Evolutionary conservation across 2,797 vertebrate species (phyloP).

Genomic region (Australoheros facetus): DNA sequence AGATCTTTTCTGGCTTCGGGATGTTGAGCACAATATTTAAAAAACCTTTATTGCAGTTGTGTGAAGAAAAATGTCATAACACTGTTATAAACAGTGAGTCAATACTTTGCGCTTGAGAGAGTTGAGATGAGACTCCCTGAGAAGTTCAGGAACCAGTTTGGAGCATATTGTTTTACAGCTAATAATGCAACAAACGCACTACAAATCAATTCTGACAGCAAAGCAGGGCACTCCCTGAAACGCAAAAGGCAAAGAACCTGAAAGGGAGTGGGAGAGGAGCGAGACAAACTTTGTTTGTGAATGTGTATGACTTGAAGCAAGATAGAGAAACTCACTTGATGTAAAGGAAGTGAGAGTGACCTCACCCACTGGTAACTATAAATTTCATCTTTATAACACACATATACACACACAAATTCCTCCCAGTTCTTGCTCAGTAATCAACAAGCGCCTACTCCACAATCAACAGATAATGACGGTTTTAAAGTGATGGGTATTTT

Average conservation of each 20-base stretch:
- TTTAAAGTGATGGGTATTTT: constrained; percentile 28
- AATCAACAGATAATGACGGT: constrained; percentile 41
- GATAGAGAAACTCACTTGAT: constrained; percentile 16
- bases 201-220: constrained; percentile 49
- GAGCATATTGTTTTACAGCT: constrained; percentile 17
- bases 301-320: not conserved
- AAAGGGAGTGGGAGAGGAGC: not conserved
- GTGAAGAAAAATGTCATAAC: constrained; percentile 19
- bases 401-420: constrained; percentile 1
- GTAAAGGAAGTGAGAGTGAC: constrained; percentile 14
- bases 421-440: constrained; percentile 26
- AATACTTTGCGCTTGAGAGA: constrained; percentile 35
- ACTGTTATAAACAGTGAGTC: constrained; percentile 29
- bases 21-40: constrained; percentile 16
- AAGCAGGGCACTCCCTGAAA: constrained; percentile 42
- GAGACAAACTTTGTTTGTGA: not conserved
- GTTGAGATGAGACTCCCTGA: constrained; percentile 10
- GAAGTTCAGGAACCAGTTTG: constrained; percentile 29
- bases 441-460: constrained; percentile 15
- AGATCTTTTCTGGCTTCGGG: not conserved
- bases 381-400: constrained; percentile 20
- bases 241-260: constrained; percentile 36
- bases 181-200: constrained; percentile 1
- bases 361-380: constrained; percentile 25
- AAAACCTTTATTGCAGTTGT: constrained; percentile 7